Evolutionary conservation across 2,797 vertebrate species (phyloP).

Genomic region (Pantherophis alleghaniensis): DNA sequence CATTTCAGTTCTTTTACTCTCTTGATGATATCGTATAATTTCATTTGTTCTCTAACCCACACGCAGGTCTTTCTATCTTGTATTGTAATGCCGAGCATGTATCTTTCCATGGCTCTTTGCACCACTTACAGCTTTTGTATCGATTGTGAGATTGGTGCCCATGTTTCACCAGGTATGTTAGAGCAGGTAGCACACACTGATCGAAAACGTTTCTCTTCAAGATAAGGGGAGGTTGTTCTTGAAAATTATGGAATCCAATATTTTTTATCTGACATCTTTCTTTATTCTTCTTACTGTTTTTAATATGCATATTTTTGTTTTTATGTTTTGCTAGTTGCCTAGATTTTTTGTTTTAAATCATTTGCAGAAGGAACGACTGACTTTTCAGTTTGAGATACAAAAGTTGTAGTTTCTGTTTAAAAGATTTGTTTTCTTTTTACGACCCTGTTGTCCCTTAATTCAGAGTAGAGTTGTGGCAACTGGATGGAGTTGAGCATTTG

Average conservation of each 20-base stretch:
- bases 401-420: background rate
- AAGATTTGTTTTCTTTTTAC: background rate
- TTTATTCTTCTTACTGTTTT: background rate
- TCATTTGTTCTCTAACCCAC: too few relatives aligned
- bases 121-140: too few relatives aligned
- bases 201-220: too few relatives aligned
- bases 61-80: too few relatives aligned
- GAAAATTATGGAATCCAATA: background rate
- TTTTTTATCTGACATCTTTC: background rate
- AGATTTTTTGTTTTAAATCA: background rate
- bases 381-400: background rate
- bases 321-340: background rate
- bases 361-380: background rate
- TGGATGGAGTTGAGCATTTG: background rate
- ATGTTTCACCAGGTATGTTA: too few relatives aligned
- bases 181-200: too few relatives aligned
- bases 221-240: too few relatives aligned
- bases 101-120: too few relatives aligned
- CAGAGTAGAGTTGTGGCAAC: background rate
- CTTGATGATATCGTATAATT: too few relatives aligned
- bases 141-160: too few relatives aligned
- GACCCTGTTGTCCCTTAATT: background rate
- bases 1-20: too few relatives aligned
- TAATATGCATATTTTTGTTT: background rate
- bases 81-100: too few relatives aligned